Base-by-base conservation (phyloP, 2,797 vertebrate species). In the Malacoraja senta region DNA sequence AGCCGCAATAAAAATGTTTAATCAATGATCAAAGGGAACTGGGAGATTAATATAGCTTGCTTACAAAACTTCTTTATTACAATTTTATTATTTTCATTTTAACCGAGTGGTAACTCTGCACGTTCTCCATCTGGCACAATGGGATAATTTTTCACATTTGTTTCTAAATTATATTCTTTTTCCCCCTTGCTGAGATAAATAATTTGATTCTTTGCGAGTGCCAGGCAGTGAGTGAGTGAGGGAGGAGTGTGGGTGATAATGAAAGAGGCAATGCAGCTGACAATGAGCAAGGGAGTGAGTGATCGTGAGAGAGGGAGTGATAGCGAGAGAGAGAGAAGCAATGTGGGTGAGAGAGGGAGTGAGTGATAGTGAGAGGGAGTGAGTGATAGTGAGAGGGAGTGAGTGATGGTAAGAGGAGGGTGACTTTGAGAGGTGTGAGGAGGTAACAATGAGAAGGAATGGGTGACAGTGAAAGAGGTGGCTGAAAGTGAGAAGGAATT, bases 1-100 rank as follows among this genome's bases (percentile, higher is more conserved):
- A 63, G 19, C 17, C 78, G 21, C 63, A 68, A 74, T 15, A 68
- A 92, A 74, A 92, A 76, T 10, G 76, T n/a, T 38, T 17, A 76
- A 58, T 92, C 26, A 92, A 76, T 74, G 84, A 91, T 72, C 65
- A 91, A 91, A 71, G 71, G 68, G 35, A 35, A 91, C 38, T 44
- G 24, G 71, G 13, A 58, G 26, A 76, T 76, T 15, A 80, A 26
- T 29, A 12, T 17, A 29, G 63, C 35, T 63, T 32, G 78, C 68
- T 65, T 35, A 74, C 1, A 17, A 84, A 32, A 29, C 19, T 81
- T 63, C n/a, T 88, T 80, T 32, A 53, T 35, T 38, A 26, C 58
- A 80, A n/a, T 44, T 3, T 32, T 63, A 24, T 65, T 93, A 24
- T 8, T 77, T 15, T 79, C 38, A 93, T 26, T 77, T 68, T 32